Conservation (phyloP, 2,797 vertebrate species). For the Hozukius guyotensis region DNA sequence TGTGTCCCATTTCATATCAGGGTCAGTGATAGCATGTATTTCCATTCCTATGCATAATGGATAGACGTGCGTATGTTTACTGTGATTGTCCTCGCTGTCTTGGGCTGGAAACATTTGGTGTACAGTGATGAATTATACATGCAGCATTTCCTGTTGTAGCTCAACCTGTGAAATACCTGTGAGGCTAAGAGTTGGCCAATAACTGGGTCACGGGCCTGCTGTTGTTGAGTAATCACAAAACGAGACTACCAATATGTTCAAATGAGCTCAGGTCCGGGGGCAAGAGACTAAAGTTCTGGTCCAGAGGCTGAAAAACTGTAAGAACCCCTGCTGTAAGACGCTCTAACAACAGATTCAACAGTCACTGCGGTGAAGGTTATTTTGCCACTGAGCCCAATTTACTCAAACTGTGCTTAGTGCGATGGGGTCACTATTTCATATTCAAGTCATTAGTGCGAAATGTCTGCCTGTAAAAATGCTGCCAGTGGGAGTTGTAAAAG, state of each 20-base stretch:
- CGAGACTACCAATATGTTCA: slow-evolving; percentile 26
- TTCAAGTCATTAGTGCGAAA: slow-evolving; percentile 72
- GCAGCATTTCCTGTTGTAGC: slow-evolving; percentile 17
- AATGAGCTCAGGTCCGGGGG: slow-evolving; percentile 42
- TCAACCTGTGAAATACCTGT: slow-evolving; percentile 50
- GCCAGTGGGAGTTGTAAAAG: slow-evolving; percentile 67
- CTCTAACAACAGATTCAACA: slow-evolving; percentile 46
- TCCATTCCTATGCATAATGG: slow-evolving; percentile 24
- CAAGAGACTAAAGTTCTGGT: slow-evolving; percentile 41
- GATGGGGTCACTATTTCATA: slow-evolving; percentile 68
- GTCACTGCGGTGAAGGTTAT: slow-evolving; percentile 51
- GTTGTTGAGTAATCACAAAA: slow-evolving; percentile 52
- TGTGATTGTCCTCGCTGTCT: slow-evolving; percentile 8
- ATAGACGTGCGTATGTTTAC: slow-evolving; percentile 14
- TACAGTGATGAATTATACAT: slow-evolving; percentile 44
- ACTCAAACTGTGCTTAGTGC: slow-evolving; percentile 57
- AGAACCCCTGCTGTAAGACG: slow-evolving; percentile 24
- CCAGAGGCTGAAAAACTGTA: slow-evolving; percentile 19
- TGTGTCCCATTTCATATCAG: slow-evolving; percentile 34
- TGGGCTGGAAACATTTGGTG: slow-evolving; percentile 15
- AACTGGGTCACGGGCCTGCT: slow-evolving; percentile 43
- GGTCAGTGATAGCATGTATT: slow-evolving; percentile 32
- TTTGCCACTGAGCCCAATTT: slow-evolving; percentile 68
- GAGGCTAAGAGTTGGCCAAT: slow-evolving; percentile 17
- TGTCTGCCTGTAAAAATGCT: slow-evolving; percentile 66